These are phyloP conservation scores for Mythimna impura DNA, from an alignment of 2,888 invertebrate species.

Conservation along the genomic window DNA sequence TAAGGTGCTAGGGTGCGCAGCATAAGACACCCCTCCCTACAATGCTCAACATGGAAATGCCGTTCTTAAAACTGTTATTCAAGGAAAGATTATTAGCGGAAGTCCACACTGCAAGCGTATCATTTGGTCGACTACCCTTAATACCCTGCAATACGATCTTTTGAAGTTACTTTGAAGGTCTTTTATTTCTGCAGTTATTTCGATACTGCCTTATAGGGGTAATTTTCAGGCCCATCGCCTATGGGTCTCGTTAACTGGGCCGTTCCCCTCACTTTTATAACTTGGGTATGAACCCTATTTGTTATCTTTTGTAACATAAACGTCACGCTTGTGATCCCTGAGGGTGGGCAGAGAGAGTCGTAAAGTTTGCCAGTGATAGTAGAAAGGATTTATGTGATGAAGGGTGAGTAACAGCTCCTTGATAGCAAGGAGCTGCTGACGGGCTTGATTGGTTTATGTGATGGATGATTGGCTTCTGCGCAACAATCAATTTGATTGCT, in stretches of 20 bases:
- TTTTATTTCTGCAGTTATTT: slow-evolving; percentile 49
- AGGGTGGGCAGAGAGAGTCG: slow-evolving; percentile 14
- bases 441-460: background rate
- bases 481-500: background rate
- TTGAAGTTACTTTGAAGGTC: slow-evolving; percentile 38
- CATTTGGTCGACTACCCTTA: slow-evolving; percentile 8
- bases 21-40: background rate
- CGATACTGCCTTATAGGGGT: slow-evolving; percentile 33
- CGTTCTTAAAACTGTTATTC: slow-evolving; percentile 15
- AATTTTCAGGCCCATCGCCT: slow-evolving; percentile 51
- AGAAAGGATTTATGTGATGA: slow-evolving; percentile 25
- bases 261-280: slow-evolving; percentile 45
- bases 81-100: slow-evolving; percentile 29
- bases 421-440: background rate
- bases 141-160: slow-evolving; percentile 33
- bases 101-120: slow-evolving; percentile 35
- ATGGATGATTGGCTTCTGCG: background rate
- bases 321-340: slow-evolving; percentile 27
- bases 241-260: slow-evolving; percentile 46
- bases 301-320: slow-evolving; percentile 56
- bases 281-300: slow-evolving; percentile 39
- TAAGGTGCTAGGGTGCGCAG: too few relatives aligned
- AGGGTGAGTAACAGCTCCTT: slow-evolving; percentile 1
- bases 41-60: background rate
- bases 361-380: slow-evolving; percentile 28